These are phyloP conservation scores for Emydura subglobosa DNA, from an alignment of 2,113 vertebrate genomes.

Conservation along the genomic window DNA sequence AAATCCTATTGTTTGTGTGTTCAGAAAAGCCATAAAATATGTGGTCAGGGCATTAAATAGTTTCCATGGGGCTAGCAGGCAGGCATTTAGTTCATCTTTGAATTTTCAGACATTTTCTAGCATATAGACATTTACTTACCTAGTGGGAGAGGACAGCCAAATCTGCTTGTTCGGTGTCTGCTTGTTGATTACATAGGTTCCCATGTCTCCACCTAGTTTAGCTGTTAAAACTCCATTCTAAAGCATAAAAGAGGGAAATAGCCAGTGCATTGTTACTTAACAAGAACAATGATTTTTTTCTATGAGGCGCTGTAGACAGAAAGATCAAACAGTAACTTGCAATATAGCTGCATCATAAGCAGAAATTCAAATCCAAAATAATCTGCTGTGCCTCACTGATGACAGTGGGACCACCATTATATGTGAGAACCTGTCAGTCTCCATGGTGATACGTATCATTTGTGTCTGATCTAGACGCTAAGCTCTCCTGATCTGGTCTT, in stretches of 20 bases:
- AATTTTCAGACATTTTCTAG: not conserved
- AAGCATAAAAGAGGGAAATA: constrained; percentile 17
- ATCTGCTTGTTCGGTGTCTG: constrained; percentile 97
- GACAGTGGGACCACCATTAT: not conserved
- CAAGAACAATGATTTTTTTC: not conserved
- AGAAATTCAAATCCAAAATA: not conserved
- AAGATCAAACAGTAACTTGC: not conserved
- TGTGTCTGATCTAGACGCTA: not conserved
- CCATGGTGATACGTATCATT: not conserved
- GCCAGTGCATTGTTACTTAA: not conserved
- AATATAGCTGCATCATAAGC: not conserved
- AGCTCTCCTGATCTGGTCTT: not conserved
- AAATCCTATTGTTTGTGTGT: not conserved
- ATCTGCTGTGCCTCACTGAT: not conserved
- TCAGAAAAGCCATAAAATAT: not conserved
- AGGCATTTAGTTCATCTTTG: not conserved
- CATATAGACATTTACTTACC: constrained; percentile 75
- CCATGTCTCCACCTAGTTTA: constrained; percentile 87
- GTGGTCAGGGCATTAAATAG: not conserved
- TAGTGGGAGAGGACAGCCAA: constrained; percentile 95
- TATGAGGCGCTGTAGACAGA: not conserved
- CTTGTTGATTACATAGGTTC: constrained; percentile 98
- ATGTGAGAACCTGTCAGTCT: not conserved
- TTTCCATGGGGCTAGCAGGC: rapidly evolving
- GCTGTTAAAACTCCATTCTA: constrained; percentile 93